A percentile compares a stretch with the other conserved stretches of the same genome.
phyloP scores from a whole-genome alignment of 2,888 invertebrate species.

The Apoda limacodes region DNA sequence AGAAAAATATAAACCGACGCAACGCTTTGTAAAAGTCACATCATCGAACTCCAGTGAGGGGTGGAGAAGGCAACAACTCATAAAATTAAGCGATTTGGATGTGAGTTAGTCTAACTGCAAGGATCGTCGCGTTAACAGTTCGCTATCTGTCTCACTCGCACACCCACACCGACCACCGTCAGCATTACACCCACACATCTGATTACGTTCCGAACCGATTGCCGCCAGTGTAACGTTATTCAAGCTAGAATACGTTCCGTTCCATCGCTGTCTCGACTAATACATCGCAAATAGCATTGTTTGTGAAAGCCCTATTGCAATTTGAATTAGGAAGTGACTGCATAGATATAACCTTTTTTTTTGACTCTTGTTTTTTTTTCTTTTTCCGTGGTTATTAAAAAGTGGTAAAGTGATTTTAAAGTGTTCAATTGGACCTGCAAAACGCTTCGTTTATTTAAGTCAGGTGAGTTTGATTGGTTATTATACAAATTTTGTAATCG shows the following conservation, averaged over 20 bases:
- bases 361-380: no score
- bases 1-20: slow-evolving; percentile 7
- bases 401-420: no score
- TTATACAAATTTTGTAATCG: no score
- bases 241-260: slow-evolving; percentile 26
- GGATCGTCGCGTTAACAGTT: slow-evolving; percentile 63
- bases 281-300: slow-evolving; percentile 23
- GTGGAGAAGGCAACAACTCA: slow-evolving; percentile 72
- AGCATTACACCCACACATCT: slow-evolving; percentile 22
- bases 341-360: no score
- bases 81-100: slow-evolving; percentile 72
- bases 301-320: slow-evolving; percentile 24
- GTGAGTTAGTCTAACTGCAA: slow-evolving; percentile 69
- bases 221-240: slow-evolving; percentile 29
- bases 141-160: slow-evolving; percentile 45
- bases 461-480: no score
- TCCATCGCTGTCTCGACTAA: slow-evolving; percentile 25
- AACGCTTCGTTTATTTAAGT: no score
- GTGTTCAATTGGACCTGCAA: no score
- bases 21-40: slow-evolving; percentile 40
- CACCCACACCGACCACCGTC: slow-evolving; percentile 28
- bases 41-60: slow-evolving; percentile 40
- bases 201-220: slow-evolving; percentile 15
- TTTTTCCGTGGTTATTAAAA: no score
- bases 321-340: no score